Evolutionary conservation across 2,113 vertebrate genomes (phyloP).

Genomic region (Lasiurus cinereus): DNA sequence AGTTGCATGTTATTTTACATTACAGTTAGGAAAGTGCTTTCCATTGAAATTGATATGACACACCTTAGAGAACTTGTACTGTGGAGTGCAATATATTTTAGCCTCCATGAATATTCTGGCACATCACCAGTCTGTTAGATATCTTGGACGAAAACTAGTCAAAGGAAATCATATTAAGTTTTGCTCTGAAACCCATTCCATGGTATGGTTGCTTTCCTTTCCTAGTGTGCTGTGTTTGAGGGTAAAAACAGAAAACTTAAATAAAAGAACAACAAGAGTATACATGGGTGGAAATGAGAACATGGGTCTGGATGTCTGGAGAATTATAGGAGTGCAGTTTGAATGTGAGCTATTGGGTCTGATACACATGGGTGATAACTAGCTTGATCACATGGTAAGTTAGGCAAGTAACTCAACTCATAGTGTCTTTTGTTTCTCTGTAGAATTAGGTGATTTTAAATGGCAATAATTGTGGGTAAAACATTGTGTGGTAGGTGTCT

Average conservation of each 20-base stretch:
- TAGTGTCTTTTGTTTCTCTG: background rate
- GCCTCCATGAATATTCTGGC: background rate
- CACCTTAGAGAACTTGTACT: background rate
- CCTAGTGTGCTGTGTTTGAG: background rate
- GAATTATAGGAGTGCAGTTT: background rate
- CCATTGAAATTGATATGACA: background rate
- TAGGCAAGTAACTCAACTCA: background rate
- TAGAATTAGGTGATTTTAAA: constrained; percentile 9
- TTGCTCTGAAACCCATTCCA: background rate
- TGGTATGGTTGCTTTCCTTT: background rate
- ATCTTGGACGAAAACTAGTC: background rate
- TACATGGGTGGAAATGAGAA: background rate
- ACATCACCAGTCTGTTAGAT: background rate
- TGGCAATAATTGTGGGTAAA: background rate
- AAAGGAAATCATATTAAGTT: background rate
- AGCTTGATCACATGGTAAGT: background rate
- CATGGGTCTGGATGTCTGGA: background rate
- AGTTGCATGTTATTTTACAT: background rate
- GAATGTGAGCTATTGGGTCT: background rate
- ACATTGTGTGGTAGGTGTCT: background rate
- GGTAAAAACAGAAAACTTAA: background rate
- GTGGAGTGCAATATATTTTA: background rate
- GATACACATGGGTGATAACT: background rate
- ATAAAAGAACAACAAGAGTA: background rate
- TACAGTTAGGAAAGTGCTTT: background rate